Conservation (phyloP, 2,888 invertebrate genomes). For the Villa cingulata region DNA sequence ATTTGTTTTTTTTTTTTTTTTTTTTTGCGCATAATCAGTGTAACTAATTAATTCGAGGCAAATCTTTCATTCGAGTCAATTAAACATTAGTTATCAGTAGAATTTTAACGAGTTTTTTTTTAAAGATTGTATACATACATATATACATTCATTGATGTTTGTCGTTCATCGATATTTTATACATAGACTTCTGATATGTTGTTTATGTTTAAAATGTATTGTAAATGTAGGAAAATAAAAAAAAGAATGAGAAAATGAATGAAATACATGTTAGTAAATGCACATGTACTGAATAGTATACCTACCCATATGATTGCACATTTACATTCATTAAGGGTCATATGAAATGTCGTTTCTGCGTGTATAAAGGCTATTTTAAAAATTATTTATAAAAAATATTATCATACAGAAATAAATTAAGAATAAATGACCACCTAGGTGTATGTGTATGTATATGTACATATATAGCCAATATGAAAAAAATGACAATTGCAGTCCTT, state of each 20-base stretch:
- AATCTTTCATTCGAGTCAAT: not conserved
- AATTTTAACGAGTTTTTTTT: not conserved
- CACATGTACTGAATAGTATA: not conserved
- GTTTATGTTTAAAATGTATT: too few relatives aligned
- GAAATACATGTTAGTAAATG: not conserved
- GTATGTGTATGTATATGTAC: too few relatives aligned
- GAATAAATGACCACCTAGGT: too few relatives aligned
- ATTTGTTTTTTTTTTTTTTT: too few relatives aligned
- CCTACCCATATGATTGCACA: too few relatives aligned
- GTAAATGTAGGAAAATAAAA: too few relatives aligned
- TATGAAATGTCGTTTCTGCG: too few relatives aligned
- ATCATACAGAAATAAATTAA: too few relatives aligned
- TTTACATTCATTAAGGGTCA: not conserved
- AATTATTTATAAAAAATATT: too few relatives aligned
- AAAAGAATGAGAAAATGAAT: not conserved
- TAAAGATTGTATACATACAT: not conserved
- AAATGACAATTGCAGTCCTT: too few relatives aligned
- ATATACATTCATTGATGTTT: too few relatives aligned
- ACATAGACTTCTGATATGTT: not conserved
- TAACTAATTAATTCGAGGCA: not conserved
- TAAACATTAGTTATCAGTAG: not conserved
- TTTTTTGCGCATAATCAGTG: not conserved
- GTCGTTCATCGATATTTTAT: not conserved
- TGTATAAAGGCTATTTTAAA: not conserved
- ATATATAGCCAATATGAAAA: too few relatives aligned